Conservation (phyloP, 2,888 invertebrate genomes). For the Rugalucina vietnamica region DNA sequence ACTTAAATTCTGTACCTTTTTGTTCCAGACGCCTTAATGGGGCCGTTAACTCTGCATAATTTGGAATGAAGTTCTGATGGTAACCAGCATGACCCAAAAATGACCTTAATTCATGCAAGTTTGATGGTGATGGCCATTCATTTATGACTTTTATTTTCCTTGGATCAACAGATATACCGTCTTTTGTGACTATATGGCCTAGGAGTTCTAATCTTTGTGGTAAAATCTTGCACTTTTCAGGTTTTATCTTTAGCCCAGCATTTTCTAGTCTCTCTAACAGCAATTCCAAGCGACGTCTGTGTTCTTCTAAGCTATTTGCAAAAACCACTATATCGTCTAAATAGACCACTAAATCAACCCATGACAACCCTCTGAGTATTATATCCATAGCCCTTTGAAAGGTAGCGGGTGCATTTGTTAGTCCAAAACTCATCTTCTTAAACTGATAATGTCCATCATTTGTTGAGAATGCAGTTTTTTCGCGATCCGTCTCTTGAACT, state of each 20-base stretch:
- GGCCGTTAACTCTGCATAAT: conserved; percentile 6
- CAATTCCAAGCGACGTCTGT: neutral
- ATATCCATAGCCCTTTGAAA: conserved; percentile 27
- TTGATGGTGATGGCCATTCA: conserved; percentile 12
- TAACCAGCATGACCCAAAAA: conserved; percentile 29
- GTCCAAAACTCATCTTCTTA: conserved; percentile 13
- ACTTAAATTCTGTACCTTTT: neutral
- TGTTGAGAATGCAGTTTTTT: conserved; percentile 26
- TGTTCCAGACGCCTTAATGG: neutral
- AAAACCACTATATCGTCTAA: conserved; percentile 30
- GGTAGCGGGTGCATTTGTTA: conserved; percentile 2
- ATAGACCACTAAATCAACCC: conserved; percentile 7
- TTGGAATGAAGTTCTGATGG: neutral
- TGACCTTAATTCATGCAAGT: neutral
- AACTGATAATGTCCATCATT: conserved; percentile 11
- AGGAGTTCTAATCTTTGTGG: neutral
- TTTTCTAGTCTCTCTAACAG: conserved; percentile 8
- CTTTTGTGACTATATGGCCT: conserved; percentile 14
- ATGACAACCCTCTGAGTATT: conserved; percentile 4
- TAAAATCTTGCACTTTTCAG: conserved; percentile 21
- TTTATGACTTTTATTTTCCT: conserved; percentile 8
- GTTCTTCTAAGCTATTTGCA: conserved; percentile 14
- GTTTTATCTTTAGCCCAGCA: conserved; percentile 23
- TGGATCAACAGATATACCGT: neutral
- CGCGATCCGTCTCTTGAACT: neutral